phyloP scores from a whole-genome alignment of 2,797 vertebrate genomes.

The Urosaurus nigricauda region DNA sequence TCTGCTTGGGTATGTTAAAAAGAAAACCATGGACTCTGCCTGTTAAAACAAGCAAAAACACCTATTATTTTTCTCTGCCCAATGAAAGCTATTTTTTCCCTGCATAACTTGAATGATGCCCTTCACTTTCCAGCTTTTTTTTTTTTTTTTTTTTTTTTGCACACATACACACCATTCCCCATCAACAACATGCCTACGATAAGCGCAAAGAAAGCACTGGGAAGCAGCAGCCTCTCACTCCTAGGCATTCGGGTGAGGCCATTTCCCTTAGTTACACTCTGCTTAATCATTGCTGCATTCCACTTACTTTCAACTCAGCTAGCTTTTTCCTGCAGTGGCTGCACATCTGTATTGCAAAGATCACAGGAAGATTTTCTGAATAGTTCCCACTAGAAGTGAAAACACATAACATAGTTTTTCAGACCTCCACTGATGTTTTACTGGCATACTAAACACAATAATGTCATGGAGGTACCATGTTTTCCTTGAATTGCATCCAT shows the following conservation, averaged over 20 bases:
- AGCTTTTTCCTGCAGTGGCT: background rate
- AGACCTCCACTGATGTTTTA: background rate
- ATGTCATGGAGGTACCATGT: background rate
- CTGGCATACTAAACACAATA: background rate
- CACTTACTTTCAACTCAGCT: background rate
- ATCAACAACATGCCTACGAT: background rate
- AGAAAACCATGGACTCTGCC: constrained; percentile 5
- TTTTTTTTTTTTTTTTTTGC: background rate
- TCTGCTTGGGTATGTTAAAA: constrained; percentile 29
- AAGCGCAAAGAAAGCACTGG: background rate
- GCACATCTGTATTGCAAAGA: background rate
- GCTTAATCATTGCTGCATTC: background rate
- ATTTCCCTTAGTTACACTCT: background rate
- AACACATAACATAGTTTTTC: background rate
- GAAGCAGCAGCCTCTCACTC: background rate
- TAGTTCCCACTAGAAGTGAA: background rate
- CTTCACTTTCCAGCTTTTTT: background rate
- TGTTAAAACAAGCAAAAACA: constrained; percentile 32
- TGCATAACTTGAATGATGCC: background rate
- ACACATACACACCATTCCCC: background rate
- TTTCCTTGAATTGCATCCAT: background rate
- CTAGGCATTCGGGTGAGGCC: background rate
- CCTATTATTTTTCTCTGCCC: constrained; percentile 16
- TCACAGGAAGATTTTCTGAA: background rate
- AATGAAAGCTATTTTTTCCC: constrained; percentile 32